A percentile compares a stretch with the other conserved stretches of the same genome.
Conservation (phyloP, 2,888 invertebrate genomes). For the Ormyrus thymus region DNA sequence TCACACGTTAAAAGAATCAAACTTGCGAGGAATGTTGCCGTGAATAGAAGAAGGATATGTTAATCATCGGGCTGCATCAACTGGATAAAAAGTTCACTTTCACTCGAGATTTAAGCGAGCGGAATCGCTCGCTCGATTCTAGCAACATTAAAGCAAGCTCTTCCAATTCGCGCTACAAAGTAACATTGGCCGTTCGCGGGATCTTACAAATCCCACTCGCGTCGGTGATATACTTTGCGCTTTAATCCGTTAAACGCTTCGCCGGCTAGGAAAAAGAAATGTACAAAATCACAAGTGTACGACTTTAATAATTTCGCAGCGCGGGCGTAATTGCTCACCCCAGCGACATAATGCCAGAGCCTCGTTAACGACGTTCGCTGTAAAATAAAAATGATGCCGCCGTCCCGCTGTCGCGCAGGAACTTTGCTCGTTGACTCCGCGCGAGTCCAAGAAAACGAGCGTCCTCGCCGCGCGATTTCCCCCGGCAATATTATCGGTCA, state of each 20-base stretch:
- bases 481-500: not conserved
- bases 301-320: too few species aligned
- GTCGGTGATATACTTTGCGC: not conserved
- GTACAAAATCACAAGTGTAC: too few species aligned
- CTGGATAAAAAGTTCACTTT: conserved; percentile 47
- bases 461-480: conserved; percentile 11
- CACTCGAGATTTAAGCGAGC: conserved; percentile 38
- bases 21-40: conserved; percentile 38
- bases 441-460: conserved; percentile 2
- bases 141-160: conserved; percentile 10
- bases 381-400: too few species aligned
- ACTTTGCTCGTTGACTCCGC: conserved; percentile 49
- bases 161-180: too few species aligned
- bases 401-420: conserved; percentile 21
- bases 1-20: conserved; percentile 42
- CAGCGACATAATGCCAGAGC: too few species aligned
- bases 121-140: conserved; percentile 25
- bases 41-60: conserved; percentile 46
- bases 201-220: not conserved
- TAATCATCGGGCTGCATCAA: conserved; percentile 43
- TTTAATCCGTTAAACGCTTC: too few species aligned
- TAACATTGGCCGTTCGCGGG: too few species aligned
- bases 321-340: too few species aligned
- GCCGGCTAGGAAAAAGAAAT: too few species aligned
- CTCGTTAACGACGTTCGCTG: too few species aligned